A percentile compares a stretch with the other conserved stretches of the same genome.
These are phyloP conservation scores for Serranus cabrilla DNA, from an alignment of 2,797 vertebrate species.

Conservation along the genomic window DNA sequence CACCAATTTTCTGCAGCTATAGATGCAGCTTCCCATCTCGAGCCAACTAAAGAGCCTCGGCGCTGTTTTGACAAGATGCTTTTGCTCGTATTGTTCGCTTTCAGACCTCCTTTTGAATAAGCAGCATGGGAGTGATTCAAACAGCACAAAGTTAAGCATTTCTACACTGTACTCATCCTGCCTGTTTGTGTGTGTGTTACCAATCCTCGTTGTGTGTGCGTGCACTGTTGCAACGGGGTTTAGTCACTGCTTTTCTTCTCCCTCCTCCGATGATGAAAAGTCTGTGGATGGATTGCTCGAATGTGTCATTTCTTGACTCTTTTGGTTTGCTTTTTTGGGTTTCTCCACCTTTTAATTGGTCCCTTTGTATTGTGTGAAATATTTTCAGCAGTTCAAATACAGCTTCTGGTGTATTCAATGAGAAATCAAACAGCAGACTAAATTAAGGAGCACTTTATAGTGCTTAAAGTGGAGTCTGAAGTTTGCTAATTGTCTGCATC, in stretches of 20 bases:
- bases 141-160: constrained; percentile 38
- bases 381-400: constrained; percentile 20
- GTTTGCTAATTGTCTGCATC: constrained; percentile 40
- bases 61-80: constrained; percentile 54
- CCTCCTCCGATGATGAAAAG: constrained; percentile 40
- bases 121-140: constrained; percentile 51
- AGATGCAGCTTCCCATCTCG: constrained; percentile 31
- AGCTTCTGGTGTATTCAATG: constrained; percentile 1
- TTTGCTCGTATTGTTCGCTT: constrained; percentile 47
- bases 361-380: constrained; percentile 22
- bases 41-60: constrained; percentile 28
- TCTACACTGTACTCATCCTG: constrained; percentile 14
- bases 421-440: constrained; percentile 43
- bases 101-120: constrained; percentile 47
- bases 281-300: constrained; percentile 27
- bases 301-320: constrained; percentile 30
- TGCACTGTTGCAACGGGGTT: background rate
- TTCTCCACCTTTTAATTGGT: constrained; percentile 45
- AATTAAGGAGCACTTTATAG: constrained; percentile 45
- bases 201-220: background rate
- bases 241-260: constrained; percentile 39
- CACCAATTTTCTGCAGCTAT: constrained; percentile 46
- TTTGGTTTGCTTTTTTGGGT: constrained; percentile 29
- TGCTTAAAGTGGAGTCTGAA: constrained; percentile 31
- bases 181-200: background rate